Evolutionary conservation across 2,113 vertebrate genomes (phyloP).

Genomic region (Cyanoliseus patagonus): DNA sequence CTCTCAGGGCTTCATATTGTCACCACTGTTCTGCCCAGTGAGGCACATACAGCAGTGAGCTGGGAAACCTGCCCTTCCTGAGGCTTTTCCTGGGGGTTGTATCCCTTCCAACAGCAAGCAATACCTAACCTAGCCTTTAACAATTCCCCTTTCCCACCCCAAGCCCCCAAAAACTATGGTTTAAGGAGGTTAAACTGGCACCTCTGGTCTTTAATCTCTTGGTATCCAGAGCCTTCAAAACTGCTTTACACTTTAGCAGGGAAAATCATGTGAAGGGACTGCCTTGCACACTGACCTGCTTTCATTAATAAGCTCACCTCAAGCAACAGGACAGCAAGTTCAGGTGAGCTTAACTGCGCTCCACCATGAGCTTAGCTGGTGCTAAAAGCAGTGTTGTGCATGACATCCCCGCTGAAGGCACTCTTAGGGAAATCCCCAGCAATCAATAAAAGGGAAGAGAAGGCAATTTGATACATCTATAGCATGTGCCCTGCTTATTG

Average conservation of each 20-base stretch:
- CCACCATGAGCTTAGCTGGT: not conserved
- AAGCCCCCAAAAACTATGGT: not conserved
- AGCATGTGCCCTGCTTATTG: not conserved
- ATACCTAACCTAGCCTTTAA: not conserved
- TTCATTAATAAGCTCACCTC: not conserved
- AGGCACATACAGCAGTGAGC: rapidly evolving
- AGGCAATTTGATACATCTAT: not conserved
- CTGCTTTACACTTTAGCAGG: not conserved
- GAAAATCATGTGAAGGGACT: not conserved
- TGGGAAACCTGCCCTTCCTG: not conserved
- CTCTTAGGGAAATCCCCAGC: constrained; percentile 23
- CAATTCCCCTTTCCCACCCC: not conserved
- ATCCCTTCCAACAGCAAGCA: not conserved
- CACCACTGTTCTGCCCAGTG: not conserved
- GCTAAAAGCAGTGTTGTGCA: not conserved
- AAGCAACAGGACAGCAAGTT: not conserved
- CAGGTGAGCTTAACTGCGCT: constrained; percentile 18
- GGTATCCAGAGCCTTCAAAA: not conserved
- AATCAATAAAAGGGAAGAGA: constrained; percentile 2
- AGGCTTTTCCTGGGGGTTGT: not conserved
- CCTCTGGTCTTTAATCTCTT: not conserved
- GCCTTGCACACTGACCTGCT: not conserved
- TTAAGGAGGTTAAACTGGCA: not conserved
- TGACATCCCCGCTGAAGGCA: not conserved
- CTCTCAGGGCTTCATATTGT: not conserved